Percentiles rank a stretch among this genome's conserved stretches.
These are phyloP conservation scores for Erebia aethiops DNA, from an alignment of 2,888 invertebrate species.

Conservation along the genomic window DNA sequence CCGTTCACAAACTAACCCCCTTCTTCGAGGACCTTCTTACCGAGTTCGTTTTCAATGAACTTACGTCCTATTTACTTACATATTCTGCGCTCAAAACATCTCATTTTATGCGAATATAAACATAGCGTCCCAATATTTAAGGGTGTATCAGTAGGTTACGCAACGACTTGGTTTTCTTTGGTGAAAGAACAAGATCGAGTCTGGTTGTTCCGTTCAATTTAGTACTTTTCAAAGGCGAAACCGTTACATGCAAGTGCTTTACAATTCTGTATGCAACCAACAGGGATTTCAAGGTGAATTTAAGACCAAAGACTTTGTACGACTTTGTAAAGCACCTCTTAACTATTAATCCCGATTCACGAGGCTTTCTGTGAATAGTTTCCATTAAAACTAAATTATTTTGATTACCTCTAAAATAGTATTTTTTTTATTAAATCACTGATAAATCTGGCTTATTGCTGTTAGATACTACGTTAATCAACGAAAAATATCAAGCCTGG, in stretches of 20 bases:
- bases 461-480: constrained; percentile 57
- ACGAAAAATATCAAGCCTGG: constrained; percentile 70
- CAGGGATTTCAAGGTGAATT: constrained; percentile 25
- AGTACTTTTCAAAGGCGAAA: constrained; percentile 58
- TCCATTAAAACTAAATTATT: background rate
- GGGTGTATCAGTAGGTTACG: background rate
- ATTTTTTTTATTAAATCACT: background rate
- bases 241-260: constrained; percentile 62
- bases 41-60: constrained; percentile 78
- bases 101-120: constrained; percentile 18
- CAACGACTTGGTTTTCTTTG: constrained; percentile 4
- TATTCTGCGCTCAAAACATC: constrained; percentile 7
- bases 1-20: constrained; percentile 63
- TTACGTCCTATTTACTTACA: constrained; percentile 58
- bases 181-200: constrained; percentile 57
- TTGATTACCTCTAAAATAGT: background rate
- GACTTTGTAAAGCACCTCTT: background rate
- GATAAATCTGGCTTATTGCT: constrained; percentile 51
- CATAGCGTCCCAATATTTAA: constrained; percentile 14
- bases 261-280: constrained; percentile 33
- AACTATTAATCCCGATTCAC: background rate
- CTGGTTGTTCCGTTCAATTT: constrained; percentile 50
- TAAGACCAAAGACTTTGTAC: constrained; percentile 10
- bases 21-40: constrained; percentile 60
- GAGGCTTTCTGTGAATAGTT: background rate